Base-by-base conservation (phyloP, 1,140 invertebrate genomes). In the Teleogryllus occipitalis region DNA sequence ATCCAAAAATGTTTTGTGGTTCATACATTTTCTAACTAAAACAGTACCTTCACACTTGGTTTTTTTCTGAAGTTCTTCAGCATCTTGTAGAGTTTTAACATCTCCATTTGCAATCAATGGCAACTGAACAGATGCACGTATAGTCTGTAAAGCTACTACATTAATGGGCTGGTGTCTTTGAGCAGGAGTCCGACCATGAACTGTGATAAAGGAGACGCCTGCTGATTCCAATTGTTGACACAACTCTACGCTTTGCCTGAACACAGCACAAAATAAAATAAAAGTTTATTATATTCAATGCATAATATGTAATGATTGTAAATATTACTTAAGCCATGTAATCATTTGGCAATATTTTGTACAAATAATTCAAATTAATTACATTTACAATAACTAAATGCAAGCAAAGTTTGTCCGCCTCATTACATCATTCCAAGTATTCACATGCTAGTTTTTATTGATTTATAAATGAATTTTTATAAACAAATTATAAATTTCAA, bases 91-190 rank as follows among this genome's bases (percentile, higher is more conserved):
- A 75, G 86, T 90, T 83, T 91, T 94, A 1, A 97, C 88, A 84
- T 95, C 95, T 79, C 97, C 97, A 90, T 99, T 99, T 3, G 95
- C 96, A 82, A 98, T 90, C 0, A 98, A 87, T 14, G 97, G 97
- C 81, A 98, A 88, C 73, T 87, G 83, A 1, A 97, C 83, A 80
- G 87, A 90, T 78, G 94, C 88, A 81, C 90, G 91, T n/a, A 98
- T 91, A 8, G 91, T 84, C 84, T 89, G 89, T 75, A 98, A 90
- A 39, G 90, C 90, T 49, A 92, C 88, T 65, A 91, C 82, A 86
- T 97, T 90, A 4, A 97, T 93, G 76, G 93, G 92, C 81, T 93
- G 92, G 75, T 93, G 91, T 84, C 90, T 89, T 84, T 98, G 93
- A 39, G 89, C 85, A n/a, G 91, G 90, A 73, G 95, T 98, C 82